Percentiles rank a stretch among this genome's conserved stretches.
Conservation (phyloP, 2,113 vertebrate species). For the Bucco capensis region DNA sequence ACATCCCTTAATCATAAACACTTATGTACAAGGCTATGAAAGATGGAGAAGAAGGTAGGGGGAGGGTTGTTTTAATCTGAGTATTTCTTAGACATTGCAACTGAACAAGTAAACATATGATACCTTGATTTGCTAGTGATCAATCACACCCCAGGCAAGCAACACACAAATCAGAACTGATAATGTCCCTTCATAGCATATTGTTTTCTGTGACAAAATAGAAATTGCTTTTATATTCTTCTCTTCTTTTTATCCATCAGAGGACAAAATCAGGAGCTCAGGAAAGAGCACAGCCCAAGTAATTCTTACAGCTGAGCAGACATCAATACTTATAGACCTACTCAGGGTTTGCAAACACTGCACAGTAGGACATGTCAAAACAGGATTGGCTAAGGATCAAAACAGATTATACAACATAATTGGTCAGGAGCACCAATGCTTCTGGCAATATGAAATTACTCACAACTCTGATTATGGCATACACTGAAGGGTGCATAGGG, state of each 20-base stretch:
- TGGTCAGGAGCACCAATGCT: neutral
- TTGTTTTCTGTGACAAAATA: neutral
- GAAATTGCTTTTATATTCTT: neutral
- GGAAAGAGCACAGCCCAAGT: neutral
- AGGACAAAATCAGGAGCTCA: neutral
- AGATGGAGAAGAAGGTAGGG: neutral
- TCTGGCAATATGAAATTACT: neutral
- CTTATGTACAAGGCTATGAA: neutral
- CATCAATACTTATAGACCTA: slow-evolving; percentile 38
- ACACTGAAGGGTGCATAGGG: rapidly evolving
- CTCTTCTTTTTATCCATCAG: neutral
- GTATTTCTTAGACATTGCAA: neutral
- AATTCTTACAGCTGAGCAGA: slow-evolving; percentile 14
- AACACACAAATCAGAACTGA: slow-evolving; percentile 2
- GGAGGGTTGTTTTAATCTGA: neutral
- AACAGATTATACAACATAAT: neutral
- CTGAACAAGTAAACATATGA: neutral
- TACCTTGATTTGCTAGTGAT: neutral
- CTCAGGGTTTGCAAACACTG: slow-evolving; percentile 27
- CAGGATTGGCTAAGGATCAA: neutral
- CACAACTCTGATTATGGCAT: neutral
- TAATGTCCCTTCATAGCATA: neutral
- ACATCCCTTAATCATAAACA: neutral
- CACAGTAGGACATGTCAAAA: neutral
- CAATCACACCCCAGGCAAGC: neutral